Conservation (phyloP, 1,140 invertebrate species). For the Drosophila novamexicana region DNA sequence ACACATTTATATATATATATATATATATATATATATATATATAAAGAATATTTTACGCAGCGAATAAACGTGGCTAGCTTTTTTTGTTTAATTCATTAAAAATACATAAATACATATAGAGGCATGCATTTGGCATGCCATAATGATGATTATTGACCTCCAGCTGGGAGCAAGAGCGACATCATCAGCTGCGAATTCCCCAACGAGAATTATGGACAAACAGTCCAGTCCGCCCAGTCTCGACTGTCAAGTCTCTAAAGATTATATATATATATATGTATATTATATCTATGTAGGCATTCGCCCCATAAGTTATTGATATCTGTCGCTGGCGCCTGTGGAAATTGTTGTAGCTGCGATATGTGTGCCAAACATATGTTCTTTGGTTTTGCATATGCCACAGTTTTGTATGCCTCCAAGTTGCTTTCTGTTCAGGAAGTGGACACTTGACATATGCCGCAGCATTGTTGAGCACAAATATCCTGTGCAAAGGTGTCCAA, state of each 20-base stretch:
- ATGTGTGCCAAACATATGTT: slow-evolving; percentile 33
- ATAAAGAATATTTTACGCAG: slow-evolving; percentile 44
- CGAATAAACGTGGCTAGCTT: slow-evolving; percentile 22
- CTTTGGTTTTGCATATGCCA: slow-evolving; percentile 24
- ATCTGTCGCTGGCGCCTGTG: neutral
- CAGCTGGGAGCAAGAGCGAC: slow-evolving; percentile 26
- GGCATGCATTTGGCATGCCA: slow-evolving; percentile 11
- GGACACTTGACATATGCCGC: slow-evolving; percentile 16
- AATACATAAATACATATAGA: neutral
- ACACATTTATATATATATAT: slow-evolving; percentile 15
- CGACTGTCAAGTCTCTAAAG: neutral
- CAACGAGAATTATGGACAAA: slow-evolving; percentile 32
- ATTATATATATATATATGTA: slow-evolving; percentile 11
- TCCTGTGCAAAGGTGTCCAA: neutral
- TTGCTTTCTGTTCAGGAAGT: neutral
- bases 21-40: slow-evolving; percentile 7
- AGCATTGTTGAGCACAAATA: slow-evolving; percentile 1
- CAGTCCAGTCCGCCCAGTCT: slow-evolving; percentile 29
- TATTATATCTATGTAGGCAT: slow-evolving; percentile 1
- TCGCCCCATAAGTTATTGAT: neutral
- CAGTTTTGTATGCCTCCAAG: slow-evolving; percentile 12
- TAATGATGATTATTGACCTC: slow-evolving; percentile 25
- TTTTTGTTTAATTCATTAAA: slow-evolving; percentile 34
- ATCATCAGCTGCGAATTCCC: slow-evolving; percentile 50
- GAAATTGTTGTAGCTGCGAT: neutral